phyloP scores from a whole-genome alignment of 2,888 invertebrate genomes.

The Lasioglossum calceatum region DNA sequence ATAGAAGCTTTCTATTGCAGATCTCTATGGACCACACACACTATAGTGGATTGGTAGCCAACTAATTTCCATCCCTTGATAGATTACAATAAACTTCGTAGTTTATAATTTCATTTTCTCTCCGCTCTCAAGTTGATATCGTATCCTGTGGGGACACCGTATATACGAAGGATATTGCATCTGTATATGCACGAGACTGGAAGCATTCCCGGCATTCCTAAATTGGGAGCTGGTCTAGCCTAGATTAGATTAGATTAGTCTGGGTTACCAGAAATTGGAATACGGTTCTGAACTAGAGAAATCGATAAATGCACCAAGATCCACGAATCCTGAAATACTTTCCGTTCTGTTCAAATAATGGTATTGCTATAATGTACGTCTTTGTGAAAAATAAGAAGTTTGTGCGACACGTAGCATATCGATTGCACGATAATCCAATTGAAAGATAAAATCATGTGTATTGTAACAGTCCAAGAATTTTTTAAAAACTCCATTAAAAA shows the following conservation, averaged over 20 bases:
- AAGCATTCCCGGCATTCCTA: slow-evolving; percentile 67
- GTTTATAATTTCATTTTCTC: slow-evolving; percentile 5
- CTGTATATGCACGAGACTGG: slow-evolving; percentile 29
- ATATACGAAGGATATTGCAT: slow-evolving; percentile 34
- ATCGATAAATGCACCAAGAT: slow-evolving; percentile 19
- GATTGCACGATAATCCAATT: not conserved
- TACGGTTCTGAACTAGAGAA: slow-evolving; percentile 30
- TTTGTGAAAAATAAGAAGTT: not conserved
- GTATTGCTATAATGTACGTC: not conserved
- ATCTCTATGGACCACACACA: not conserved
- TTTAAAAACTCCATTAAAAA: too few relatives aligned
- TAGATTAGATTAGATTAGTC: slow-evolving; percentile 62
- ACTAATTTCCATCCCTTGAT: not conserved
- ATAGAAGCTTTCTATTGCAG: not conserved
- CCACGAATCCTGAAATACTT: not conserved
- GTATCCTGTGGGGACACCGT: not conserved
- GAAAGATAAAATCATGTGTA: too few relatives aligned
- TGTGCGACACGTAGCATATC: not conserved
- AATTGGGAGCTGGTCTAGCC: slow-evolving; percentile 58
- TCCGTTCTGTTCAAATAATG: not conserved
- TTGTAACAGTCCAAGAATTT: too few relatives aligned
- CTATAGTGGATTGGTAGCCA: not conserved
- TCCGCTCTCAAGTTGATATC: not conserved
- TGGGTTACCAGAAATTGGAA: slow-evolving; percentile 48
- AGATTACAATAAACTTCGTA: not conserved